phyloP scores from a whole-genome alignment of 2,797 vertebrate genomes.

The Siniperca obscura region DNA sequence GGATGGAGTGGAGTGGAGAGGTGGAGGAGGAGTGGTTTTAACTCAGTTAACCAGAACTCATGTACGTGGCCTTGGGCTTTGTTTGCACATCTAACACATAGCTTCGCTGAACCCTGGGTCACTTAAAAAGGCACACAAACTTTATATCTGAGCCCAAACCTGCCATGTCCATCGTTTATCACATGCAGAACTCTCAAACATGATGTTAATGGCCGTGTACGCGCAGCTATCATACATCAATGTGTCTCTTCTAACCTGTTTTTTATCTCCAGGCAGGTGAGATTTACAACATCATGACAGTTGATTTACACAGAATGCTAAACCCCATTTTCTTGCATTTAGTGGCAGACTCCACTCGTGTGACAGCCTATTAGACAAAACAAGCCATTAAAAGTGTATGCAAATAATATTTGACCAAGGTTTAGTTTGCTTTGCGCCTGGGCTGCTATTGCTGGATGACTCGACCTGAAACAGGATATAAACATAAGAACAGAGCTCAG shows the following conservation, averaged over 20 bases:
- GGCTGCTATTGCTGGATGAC: slow-evolving; percentile 17
- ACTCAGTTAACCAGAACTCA: slow-evolving; percentile 31
- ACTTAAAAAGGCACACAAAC: not conserved
- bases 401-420: slow-evolving; percentile 64
- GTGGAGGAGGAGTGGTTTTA: slow-evolving; percentile 29
- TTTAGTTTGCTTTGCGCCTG: slow-evolving; percentile 39
- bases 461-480: slow-evolving; percentile 54
- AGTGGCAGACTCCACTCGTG: slow-evolving; percentile 28
- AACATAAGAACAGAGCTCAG: slow-evolving; percentile 26
- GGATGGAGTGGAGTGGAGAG: slow-evolving; percentile 11
- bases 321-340: not conserved
- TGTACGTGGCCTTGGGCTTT: slow-evolving; percentile 70
- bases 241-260: not conserved
- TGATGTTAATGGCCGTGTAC: not conserved
- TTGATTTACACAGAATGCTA: not conserved
- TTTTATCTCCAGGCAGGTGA: not conserved
- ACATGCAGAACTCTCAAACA: not conserved
- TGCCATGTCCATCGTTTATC: not conserved
- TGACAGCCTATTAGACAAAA: slow-evolving; percentile 42
- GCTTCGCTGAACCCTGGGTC: slow-evolving; percentile 41
- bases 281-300: not conserved
- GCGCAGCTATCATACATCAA: slow-evolving; percentile 1
- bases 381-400: slow-evolving; percentile 68
- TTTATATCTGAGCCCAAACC: not conserved
- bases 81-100: slow-evolving; percentile 71